Conservation (phyloP, 2,113 vertebrate genomes). For the Dipodomys ordii region DNA sequence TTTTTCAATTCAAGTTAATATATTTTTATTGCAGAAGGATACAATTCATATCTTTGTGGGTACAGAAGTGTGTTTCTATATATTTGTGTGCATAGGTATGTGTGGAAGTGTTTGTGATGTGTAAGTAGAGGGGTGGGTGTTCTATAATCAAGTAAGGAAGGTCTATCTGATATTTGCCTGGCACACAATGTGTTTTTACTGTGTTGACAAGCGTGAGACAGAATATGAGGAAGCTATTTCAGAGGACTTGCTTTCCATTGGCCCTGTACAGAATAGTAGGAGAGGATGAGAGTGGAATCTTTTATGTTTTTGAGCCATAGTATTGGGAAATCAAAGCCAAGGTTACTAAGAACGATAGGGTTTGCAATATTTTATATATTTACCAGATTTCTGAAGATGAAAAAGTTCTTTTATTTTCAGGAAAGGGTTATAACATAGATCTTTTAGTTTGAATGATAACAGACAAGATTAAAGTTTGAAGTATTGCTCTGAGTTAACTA, state of each 20-base stretch:
- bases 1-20: background rate
- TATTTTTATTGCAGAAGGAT: constrained; percentile 20
- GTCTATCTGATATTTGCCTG: background rate
- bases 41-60: background rate
- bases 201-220: background rate
- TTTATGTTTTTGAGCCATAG: background rate
- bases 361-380: constrained; percentile 15
- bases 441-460: constrained; percentile 51
- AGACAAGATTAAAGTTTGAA: constrained; percentile 60
- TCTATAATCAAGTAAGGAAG: background rate
- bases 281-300: background rate
- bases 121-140: background rate
- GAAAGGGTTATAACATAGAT: background rate
- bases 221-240: background rate
- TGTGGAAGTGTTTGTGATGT: background rate
- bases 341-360: background rate
- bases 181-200: background rate
- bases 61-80: background rate
- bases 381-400: background rate
- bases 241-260: background rate
- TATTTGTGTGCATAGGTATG: background rate
- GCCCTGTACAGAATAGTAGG: background rate
- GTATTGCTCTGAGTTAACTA: constrained; percentile 56
- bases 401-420: background rate
- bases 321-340: background rate